These are phyloP conservation scores for Thyatira batis DNA, from an alignment of 2,888 invertebrate species.

Conservation along the genomic window DNA sequence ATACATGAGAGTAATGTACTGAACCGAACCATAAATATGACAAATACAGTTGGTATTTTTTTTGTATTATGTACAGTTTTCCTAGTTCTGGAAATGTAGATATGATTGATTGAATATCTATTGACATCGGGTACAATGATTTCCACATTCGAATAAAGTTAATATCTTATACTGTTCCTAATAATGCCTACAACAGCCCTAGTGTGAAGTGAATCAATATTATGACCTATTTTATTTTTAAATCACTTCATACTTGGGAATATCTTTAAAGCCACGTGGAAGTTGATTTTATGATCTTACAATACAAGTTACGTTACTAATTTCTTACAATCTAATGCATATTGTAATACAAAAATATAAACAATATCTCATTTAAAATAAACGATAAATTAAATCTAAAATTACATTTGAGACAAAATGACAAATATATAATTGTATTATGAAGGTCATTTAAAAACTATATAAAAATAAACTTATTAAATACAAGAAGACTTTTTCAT, in stretches of 20 bases:
- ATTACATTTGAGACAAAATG: slow-evolving; percentile 19
- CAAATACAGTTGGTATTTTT: neutral
- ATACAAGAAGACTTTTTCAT: slow-evolving; percentile 1
- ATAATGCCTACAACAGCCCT: neutral
- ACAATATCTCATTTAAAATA: slow-evolving; percentile 43
- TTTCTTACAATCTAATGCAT: slow-evolving; percentile 41
- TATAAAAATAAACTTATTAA: slow-evolving; percentile 4
- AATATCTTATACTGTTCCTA: neutral
- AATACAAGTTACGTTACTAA: slow-evolving; percentile 12
- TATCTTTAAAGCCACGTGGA: slow-evolving; percentile 5
- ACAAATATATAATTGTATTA: slow-evolving; percentile 21
- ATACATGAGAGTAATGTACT: neutral
- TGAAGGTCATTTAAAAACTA: slow-evolving; percentile 7
- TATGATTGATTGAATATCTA: slow-evolving; percentile 18
- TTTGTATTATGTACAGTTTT: too few relatives aligned
- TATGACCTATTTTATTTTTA: neutral
- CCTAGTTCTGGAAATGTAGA: slow-evolving; percentile 16
- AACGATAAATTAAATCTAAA: slow-evolving; percentile 23
- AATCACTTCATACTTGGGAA: slow-evolving; percentile 1
- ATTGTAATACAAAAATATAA: slow-evolving; percentile 61
- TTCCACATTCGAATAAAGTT: neutral
- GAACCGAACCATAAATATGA: neutral
- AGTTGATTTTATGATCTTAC: slow-evolving; percentile 5
- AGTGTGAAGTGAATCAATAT: neutral
- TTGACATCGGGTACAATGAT: slow-evolving; percentile 3